Conservation (phyloP, 2,797 vertebrate genomes). For the Muscicapa comitata region DNA sequence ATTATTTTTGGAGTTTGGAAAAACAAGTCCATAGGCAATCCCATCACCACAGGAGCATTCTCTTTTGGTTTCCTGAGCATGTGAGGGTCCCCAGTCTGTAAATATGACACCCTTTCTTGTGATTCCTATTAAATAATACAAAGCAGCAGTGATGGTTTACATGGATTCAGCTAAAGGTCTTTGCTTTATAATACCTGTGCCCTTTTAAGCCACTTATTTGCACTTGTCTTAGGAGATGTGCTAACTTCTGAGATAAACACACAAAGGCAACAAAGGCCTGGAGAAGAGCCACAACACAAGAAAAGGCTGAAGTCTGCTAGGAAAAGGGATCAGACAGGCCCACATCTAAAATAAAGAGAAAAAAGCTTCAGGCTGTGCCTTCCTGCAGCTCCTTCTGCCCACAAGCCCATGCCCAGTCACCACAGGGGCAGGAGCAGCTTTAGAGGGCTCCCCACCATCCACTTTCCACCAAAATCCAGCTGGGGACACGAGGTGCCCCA, state of each 20-base stretch:
- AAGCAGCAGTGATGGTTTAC: neutral
- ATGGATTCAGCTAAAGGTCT: neutral
- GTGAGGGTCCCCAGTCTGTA: neutral
- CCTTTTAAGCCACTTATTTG: neutral
- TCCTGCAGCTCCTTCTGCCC: neutral
- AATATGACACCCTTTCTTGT: neutral
- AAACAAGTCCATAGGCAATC: neutral
- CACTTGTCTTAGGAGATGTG: neutral
- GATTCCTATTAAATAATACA: neutral
- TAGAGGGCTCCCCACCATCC: neutral
- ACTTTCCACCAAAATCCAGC: neutral
- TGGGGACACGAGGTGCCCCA: fast-evolving
- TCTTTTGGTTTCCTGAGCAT: neutral
- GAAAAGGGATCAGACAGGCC: neutral
- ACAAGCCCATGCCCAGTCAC: fast-evolving
- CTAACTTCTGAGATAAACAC: neutral
- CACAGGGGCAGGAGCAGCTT: neutral
- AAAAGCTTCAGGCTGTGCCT: neutral
- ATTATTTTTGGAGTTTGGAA: neutral
- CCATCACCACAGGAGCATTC: neutral
- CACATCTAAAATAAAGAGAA: neutral
- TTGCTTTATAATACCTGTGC: neutral
- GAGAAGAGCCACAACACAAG: neutral
- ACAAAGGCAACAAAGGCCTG: neutral
- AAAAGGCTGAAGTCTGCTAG: neutral